Evolutionary conservation across 2,888 invertebrate genomes (phyloP), one percentile per base, ranked within the genome.

Genomic region (Watsonalla binaria): DNA sequence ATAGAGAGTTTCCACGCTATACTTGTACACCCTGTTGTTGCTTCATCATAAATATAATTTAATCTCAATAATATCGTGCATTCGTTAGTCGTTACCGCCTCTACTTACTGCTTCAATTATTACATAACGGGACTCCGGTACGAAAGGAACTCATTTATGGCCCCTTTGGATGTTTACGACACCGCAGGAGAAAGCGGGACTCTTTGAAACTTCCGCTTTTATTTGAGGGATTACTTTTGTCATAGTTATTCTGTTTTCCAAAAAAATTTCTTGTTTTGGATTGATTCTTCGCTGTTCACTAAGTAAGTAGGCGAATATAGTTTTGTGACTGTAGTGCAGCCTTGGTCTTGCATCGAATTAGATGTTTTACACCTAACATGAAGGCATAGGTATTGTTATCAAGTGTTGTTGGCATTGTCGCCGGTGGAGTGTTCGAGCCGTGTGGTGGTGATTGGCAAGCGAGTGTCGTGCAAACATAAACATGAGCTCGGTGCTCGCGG

Each of bases 401-500:
- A 24, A 24, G 24, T 24, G 24, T 24, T 35, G 55, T 56, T 55
- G 60, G 58, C 66, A 60, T 57, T 62, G 61, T 58, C 68, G 62
- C 62, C 62, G 65, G 67, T 59, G 59, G 62, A 59, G 59, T 56
- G 62, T 63, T 58, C 62, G 63, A 65, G 65, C 62, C 11, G 11
- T 11, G 42, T 42, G 42, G 42, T 42, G 42, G 63, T 62, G 59
- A 68, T 63, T 75, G 64, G 68, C 72, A 69, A 70, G 70, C 78
- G 77, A 80, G 79, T 78, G 80, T 74, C 75, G 72, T 78, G 78
- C 80, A 79, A 84, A 86, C 80, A 82, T 88, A 87, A 89, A 90
- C 87, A 86, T 80, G 76, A 80, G 83, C 76, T 86, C 76, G 75
- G 75, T 77, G 82, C 76, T 84, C 76, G 83, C 82, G 88, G 86